Base-by-base conservation (phyloP, 1,140 invertebrate species). In the Orchestia grillus region DNA sequence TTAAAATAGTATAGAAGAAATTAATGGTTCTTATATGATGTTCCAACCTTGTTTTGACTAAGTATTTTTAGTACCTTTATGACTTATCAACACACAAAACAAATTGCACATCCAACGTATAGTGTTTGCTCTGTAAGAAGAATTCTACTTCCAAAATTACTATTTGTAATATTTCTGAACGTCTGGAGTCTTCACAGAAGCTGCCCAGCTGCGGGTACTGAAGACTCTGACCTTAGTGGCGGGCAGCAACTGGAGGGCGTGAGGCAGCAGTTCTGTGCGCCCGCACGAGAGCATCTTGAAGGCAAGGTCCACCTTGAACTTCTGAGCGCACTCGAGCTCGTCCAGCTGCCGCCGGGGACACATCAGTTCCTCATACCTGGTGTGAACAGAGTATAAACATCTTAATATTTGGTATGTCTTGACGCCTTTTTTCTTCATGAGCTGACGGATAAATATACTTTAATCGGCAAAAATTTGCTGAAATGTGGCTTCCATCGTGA, bases 251-350 rank as follows among this genome's bases (percentile, higher is more conserved):
- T 98, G 97, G 0, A 98, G 97, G 0, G 98, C 98, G 97, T 99
- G 98, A 16, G 98, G 98, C 77, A 99, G 98, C 3, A 99, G 97
- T 96, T 99, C 99, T 0, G 98, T 97, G 0, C 98, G 97, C 0
- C 98, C 98, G 42, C 98, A 98, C 0, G 98, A 97, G 96, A 99
- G 97, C 97, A 99, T 98, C 95, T 98, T 98, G 97, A 99, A 99
- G 0, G 98, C 98, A 95, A 99, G 97, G 57, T 98, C 98, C 23
- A 98, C 97, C 77, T 98, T 98, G 4, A 98, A 98, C 47, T 98
- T 97, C 0, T 98, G 97, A 4, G 98, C 97, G 96, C 98, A 98
- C 95, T 98, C 98, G 3, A 97, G 97, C 91, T 98, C 98, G 42
- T 98, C 98, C 16, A 97, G 97, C 19, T 97, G 97, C 95, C 97